Base-by-base conservation (phyloP, 2,888 invertebrate genomes). In the Melieria crassipennis region DNA sequence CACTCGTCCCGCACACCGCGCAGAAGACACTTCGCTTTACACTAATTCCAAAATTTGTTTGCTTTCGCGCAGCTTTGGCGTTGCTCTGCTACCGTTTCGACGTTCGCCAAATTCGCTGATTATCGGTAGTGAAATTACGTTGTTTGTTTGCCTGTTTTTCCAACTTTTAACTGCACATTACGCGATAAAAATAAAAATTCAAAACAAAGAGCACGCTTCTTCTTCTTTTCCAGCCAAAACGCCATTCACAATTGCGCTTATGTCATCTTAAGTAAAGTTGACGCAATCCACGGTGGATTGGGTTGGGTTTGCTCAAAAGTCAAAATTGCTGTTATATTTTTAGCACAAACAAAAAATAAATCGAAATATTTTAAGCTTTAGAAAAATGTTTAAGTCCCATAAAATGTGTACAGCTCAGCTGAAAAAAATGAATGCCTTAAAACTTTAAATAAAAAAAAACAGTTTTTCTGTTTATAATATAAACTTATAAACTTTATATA, bases 81-180 rank as follows among this genome's bases (percentile, higher is more conserved):
- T 52, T 52, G 52, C 52, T 42, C 9, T n/a, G 7, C 13, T 52
- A 13, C 5, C 45, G 52, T 43, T 43, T 45, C 6, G n/a, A 68
- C 69, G n/a, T 50, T 61, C 30, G n/a, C 30, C 57, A 72, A 75
- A 74, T 73, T 65, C 74, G 72, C 55, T 10, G 16, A 45, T 11
- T 61, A 55, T 50, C 61, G 74, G 76, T 74, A 76, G 76, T 76
- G 72, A 50, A 72, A 50, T 60, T 58, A 50, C 52, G 50, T 61
- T 60, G 62, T 60, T 55, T 47, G 16, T 61, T 6, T 58, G 52
- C 52, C 43, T 30, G 30, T 11, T 63, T 62, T 69, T 63, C 43
- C 56, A 56, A 11, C 10, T 69, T 57, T 63, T 62, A 63, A 52
- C 47, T 69, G 47, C 42, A 46, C 58, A 69, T 64, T 69, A 69